These are phyloP conservation scores for Catonia carolina DNA, from an alignment of 2,888 invertebrate genomes.

Conservation along the genomic window DNA sequence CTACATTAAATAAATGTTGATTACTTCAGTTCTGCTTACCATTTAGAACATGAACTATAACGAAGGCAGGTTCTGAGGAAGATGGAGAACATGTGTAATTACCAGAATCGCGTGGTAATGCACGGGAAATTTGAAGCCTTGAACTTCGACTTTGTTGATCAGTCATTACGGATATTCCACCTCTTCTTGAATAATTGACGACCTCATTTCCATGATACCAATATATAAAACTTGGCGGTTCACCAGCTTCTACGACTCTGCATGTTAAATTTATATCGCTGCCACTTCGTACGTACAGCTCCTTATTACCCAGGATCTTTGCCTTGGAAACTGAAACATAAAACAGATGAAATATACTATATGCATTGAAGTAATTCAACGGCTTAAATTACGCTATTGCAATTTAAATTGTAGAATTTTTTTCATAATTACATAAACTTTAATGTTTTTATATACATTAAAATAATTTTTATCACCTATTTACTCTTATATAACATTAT, in stretches of 20 bases:
- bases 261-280: conserved; percentile 90
- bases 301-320: conserved; percentile 76
- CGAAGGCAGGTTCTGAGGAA: background rate
- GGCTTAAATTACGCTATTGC: too few species aligned
- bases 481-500: too few species aligned
- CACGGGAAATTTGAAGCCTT: background rate
- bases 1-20: too few species aligned
- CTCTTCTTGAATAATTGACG: background rate
- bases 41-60: background rate
- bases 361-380: too few species aligned
- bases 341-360: too few species aligned
- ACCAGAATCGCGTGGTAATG: background rate
- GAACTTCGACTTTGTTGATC: background rate
- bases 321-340: conserved; percentile 71
- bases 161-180: background rate
- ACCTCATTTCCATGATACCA: background rate
- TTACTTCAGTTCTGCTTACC: background rate
- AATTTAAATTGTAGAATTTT: too few species aligned
- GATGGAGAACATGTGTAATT: conserved; percentile 5
- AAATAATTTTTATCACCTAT: too few species aligned
- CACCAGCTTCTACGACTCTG: conserved; percentile 57
- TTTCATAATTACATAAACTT: too few species aligned
- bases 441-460: too few species aligned
- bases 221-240: background rate
- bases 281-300: conserved; percentile 80